phyloP scores from a whole-genome alignment of 2,888 invertebrate species.

The Pristionchus arcanus region DNA sequence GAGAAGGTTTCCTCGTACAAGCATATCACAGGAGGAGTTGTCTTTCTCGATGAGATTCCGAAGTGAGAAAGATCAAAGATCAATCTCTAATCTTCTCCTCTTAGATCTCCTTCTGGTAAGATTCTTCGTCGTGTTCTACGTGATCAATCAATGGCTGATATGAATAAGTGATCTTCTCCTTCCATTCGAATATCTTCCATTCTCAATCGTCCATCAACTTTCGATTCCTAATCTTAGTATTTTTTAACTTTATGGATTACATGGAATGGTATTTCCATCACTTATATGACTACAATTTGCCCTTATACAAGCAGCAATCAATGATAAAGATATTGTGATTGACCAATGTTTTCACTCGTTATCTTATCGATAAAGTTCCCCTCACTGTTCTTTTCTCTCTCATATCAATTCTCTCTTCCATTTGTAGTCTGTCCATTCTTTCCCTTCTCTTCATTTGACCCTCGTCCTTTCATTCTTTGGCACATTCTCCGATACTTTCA shows the following conservation, averaged over 20 bases:
- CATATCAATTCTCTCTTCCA: conserved; percentile 15
- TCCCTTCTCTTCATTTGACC: conserved; percentile 6
- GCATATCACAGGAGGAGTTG: conserved; percentile 85
- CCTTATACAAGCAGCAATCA: background rate
- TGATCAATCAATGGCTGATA: background rate
- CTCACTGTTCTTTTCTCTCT: conserved; percentile 16
- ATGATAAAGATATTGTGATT: background rate
- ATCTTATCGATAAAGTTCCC: conserved; percentile 41
- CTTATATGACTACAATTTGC: background rate
- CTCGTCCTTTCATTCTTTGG: background rate
- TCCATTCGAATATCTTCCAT: background rate
- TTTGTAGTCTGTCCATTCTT: conserved; percentile 44
- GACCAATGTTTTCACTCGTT: background rate
- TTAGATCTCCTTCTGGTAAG: conserved; percentile 46
- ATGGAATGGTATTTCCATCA: background rate
- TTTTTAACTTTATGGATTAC: background rate
- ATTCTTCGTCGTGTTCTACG: conserved; percentile 46
- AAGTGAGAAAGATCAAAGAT: conserved; percentile 79
- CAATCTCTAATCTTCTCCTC: background rate
- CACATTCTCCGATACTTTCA: background rate
- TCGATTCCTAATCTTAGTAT: background rate
- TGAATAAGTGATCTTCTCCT: background rate
- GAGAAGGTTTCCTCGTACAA: conserved; percentile 81
- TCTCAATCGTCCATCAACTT: background rate
- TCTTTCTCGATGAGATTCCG: conserved; percentile 85